Evolutionary conservation across 2,113 vertebrate genomes (phyloP), one percentile per base, ranked within the genome.

Genomic region (Oreotrochilus melanogaster): DNA sequence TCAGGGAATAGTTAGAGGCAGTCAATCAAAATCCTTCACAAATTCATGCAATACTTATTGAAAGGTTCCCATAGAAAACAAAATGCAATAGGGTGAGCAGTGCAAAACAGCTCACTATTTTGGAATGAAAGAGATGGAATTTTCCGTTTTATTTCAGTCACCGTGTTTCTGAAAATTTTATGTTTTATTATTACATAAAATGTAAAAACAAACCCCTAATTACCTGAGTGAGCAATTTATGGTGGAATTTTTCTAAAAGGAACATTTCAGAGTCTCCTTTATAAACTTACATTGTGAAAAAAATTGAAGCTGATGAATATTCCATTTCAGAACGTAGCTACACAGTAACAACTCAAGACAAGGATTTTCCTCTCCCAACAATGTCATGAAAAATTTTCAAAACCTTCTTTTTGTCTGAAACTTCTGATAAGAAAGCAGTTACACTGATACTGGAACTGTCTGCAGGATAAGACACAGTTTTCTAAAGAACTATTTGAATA

Each of bases 401-500:
- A 39, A 75, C 42, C 17, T 30, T 57, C 2, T 21, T 39, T 57
- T 61, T 48, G 61, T 14, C 37, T 72, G 64, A 13, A 3, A 11
- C 17, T 73, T 82, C 58, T 50, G 19, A 23, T 45, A 35, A 79
- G 16, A 85, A 88, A 45, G 25, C 28, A 31, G 30, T 58, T 45
- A 66, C 47, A n/a, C 8, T 88, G 53, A 39, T 42, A 25, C 30
- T 60, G 16, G 39, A 81, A 78, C 60, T 86, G 58, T 39, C 35
- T 86, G 60, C 78, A 56, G 53, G 13, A 70, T 33, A 89, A 86
- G 60, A 33, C 54, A 79, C 50, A 88, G 73, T 48, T 37, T 75
- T 96, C 88, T 81, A 87, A 78, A 92, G 87, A 96, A 88, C 22
- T 84, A 25, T 70, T 79, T 82, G 18, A 88, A 51, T 91, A 62